Conservation (phyloP, 2,113 vertebrate genomes). For the Bos taurus region ARS-UCD2.0 NC_037328.1:112339001-112339500, state of each 20-base stretch:
- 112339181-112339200: background rate
- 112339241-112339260: background rate
- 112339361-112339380: background rate
- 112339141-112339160: accelerated
- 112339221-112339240: background rate
- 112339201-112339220: background rate
- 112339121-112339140: background rate
- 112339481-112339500: background rate
- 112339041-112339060: background rate
- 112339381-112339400: background rate
- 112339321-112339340: background rate
- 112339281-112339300: background rate
- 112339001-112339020: background rate
- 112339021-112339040: background rate
- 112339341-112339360: background rate
- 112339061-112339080: background rate
- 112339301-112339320: background rate
- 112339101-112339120: background rate
- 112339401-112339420: background rate
- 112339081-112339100: background rate
- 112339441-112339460: background rate
- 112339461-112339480: background rate
- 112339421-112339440: background rate
- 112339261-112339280: background rate
- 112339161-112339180: background rate